Base-by-base conservation (phyloP, 64 coral and sea anemone species). In the Actinia equina region DNA sequence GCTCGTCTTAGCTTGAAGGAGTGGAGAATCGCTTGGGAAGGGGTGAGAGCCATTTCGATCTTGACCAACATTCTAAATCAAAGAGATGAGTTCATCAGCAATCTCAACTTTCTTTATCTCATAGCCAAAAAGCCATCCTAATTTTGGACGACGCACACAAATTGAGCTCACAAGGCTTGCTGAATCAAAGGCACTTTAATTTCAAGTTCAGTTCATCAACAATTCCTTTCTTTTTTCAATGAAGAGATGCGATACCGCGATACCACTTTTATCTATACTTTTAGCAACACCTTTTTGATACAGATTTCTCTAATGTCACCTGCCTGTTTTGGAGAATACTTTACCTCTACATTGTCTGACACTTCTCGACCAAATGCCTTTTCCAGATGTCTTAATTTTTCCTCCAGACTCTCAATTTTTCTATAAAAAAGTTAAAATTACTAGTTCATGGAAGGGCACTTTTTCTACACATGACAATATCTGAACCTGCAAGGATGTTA, bases 321-420 rank as follows among this genome's bases (percentile, higher is more conserved):
- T n/a, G 62, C 20, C 62, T 65, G 76, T 78, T 78, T 30, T 78
- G 76, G 27, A 37, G 6, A 41, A 25, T 17, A 46, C 22, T 14
- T 37, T 10, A 25, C 12, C 69, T 30, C 27, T 3, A 74, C 27
- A 13, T 25, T 41, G 7, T 0, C n/a, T 16, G 69, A 74, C 69
- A 37, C 41, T 14, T 74, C 23, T 15, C 69, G 27, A 74, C 13
- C 78, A 25, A 81, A 52, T 49, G 27, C 14, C 17, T 49, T 49
- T n/a, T 81, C 78, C 16, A 52, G 6, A 4, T 81, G 78, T 52
- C 12, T 81, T 17, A 81, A 81, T 37, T 81, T 20, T 52, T 81
- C 78, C 22, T 81, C 78, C 6, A 81, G 78, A 17, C 19, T 44
- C 18, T 81, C 78, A 44, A 81, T 81, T 81, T 81, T 81, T 52